Evolutionary conservation across 2,797 vertebrate species (phyloP).

Genomic region (Cacajao melanocephalus): DNA sequence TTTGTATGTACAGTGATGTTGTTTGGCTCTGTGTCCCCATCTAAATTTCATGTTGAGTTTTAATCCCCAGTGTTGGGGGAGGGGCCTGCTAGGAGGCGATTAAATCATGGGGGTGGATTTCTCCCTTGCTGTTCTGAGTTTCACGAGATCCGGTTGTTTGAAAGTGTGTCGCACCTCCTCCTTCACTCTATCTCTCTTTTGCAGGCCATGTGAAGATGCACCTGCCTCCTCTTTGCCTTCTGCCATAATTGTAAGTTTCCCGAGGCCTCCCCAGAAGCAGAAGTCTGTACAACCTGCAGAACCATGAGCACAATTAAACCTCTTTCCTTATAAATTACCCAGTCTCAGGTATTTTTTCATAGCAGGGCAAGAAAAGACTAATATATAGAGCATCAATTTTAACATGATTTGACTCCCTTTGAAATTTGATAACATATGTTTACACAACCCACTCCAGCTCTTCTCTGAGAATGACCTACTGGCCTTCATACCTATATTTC

Average conservation of each 20-base stretch:
- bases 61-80: not conserved
- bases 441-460: not conserved
- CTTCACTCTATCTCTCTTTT: not conserved
- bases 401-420: not conserved
- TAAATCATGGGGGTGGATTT: not conserved
- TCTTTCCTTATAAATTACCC: not conserved
- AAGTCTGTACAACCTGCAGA: not conserved
- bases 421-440: not conserved
- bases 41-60: not conserved
- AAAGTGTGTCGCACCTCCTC: not conserved
- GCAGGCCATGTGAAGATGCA: not conserved
- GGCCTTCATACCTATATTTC: rapidly evolving
- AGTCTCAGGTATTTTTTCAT: not conserved
- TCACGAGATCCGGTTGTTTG: not conserved
- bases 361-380: not conserved
- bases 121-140: not conserved
- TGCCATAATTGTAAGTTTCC: not conserved
- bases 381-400: not conserved
- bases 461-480: rapidly evolving
- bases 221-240: not conserved
- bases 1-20: not conserved
- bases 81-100: not conserved
- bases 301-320: not conserved
- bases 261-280: not conserved
- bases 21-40: not conserved